phyloP scores from a whole-genome alignment of 64 coral and sea anemone genomes.

The Montipora cactus region DNA sequence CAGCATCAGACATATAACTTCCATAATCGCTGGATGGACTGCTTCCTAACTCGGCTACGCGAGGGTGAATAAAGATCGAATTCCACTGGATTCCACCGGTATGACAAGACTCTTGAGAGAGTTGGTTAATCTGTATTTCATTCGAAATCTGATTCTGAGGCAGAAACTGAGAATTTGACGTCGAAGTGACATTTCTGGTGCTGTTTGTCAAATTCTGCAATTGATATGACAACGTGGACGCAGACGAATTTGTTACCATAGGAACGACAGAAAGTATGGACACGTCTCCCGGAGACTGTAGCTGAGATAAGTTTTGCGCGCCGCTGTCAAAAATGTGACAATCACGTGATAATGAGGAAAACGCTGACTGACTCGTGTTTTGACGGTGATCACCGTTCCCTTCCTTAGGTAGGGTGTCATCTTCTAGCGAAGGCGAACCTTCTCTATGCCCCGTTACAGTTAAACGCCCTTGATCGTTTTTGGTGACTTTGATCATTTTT shows the following conservation, averaged over 20 bases:
- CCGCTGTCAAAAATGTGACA: slow-evolving; percentile 23
- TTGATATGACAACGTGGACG: slow-evolving; percentile 16
- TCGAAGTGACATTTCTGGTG: not conserved
- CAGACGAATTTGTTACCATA: slow-evolving; percentile 30
- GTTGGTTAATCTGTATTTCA: not conserved
- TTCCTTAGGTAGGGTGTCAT: not conserved
- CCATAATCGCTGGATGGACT: slow-evolving; percentile 80
- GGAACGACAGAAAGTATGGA: slow-evolving; percentile 34
- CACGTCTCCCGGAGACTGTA: slow-evolving; percentile 20
- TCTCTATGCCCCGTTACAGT: slow-evolving; percentile 41
- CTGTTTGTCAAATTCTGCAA: not conserved
- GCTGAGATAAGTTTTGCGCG: not conserved
- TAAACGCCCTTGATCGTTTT: slow-evolving; percentile 35
- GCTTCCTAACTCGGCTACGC: slow-evolving; percentile 12
- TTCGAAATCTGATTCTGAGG: slow-evolving; percentile 30
- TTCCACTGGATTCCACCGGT: slow-evolving; percentile 32
- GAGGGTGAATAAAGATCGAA: slow-evolving; percentile 25
- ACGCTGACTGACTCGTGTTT: not conserved
- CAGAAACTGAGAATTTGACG: slow-evolving; percentile 23
- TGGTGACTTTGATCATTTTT: slow-evolving; percentile 39
- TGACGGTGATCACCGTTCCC: not conserved
- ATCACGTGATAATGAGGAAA: not conserved
- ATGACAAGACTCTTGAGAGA: not conserved
- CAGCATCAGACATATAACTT: slow-evolving; percentile 65
- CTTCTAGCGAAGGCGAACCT: slow-evolving; percentile 35